Percentiles rank a stretch among this genome's conserved stretches.
phyloP scores from a whole-genome alignment of 2,888 invertebrate species.

The Uropetala carovei region DNA sequence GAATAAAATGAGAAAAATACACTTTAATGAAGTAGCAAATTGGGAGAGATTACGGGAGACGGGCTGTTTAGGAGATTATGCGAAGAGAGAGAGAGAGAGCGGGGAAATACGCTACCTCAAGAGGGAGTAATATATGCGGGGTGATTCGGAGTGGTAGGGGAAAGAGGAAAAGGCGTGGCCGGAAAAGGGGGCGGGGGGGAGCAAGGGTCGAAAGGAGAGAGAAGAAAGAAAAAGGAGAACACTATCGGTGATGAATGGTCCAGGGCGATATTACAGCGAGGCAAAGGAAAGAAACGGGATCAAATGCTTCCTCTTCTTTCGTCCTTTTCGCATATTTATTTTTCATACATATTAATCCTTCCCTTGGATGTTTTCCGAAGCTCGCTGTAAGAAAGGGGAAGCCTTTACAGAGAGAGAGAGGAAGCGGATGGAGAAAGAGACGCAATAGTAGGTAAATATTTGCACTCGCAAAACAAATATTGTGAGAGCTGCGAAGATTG shows the following conservation, averaged over 20 bases:
- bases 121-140: not conserved
- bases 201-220: not conserved
- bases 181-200: not conserved
- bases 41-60: not conserved
- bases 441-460: not conserved
- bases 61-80: not conserved
- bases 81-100: not conserved
- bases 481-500: not conserved
- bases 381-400: not conserved
- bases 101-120: not conserved
- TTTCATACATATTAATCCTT: no score
- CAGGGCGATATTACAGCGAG: not conserved
- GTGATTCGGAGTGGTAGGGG: not conserved
- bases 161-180: not conserved
- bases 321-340: not conserved
- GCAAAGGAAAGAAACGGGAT: not conserved
- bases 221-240: not conserved
- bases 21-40: not conserved
- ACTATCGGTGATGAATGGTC: not conserved
- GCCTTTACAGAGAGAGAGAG: not conserved
- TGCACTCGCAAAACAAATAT: slow-evolving; percentile 1
- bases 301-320: not conserved
- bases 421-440: not conserved
- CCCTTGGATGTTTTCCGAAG: no score
- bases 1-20: not conserved